phyloP scores from a whole-genome alignment of 1,140 invertebrate genomes.

The Monochamus saltuarius region DNA sequence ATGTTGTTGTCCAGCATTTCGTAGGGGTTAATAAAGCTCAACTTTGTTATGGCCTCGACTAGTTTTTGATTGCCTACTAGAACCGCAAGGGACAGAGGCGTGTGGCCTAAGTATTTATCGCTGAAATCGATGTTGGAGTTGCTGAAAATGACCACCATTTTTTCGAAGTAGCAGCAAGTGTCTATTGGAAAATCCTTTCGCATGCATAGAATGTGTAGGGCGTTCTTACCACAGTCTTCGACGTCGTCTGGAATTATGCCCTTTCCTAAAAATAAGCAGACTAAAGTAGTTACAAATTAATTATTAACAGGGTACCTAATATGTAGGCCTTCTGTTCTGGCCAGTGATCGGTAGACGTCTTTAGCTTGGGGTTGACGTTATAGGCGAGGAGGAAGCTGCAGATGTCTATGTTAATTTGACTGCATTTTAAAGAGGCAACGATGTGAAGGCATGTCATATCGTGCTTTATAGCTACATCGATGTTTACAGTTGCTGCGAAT shows the following conservation, averaged over 20 bases:
- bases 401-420: constrained; percentile 47
- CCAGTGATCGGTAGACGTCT: constrained; percentile 37
- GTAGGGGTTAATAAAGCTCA: constrained; percentile 35
- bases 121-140: constrained; percentile 23
- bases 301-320: constrained; percentile 29
- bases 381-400: constrained; percentile 48
- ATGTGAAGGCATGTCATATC: constrained; percentile 52
- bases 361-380: constrained; percentile 48
- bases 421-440: constrained; percentile 47
- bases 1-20: constrained; percentile 30
- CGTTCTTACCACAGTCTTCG: constrained; percentile 40
- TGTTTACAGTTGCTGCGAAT: constrained; percentile 49
- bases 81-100: constrained; percentile 41
- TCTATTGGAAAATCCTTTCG: constrained; percentile 40
- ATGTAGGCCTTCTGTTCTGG: constrained; percentile 25
- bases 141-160: constrained; percentile 30
- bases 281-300: too few species aligned
- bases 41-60: constrained; percentile 30
- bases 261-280: constrained; percentile 10
- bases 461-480: constrained; percentile 50
- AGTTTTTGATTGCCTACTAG: constrained; percentile 39
- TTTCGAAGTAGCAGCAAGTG: constrained; percentile 15
- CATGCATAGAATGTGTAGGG: constrained; percentile 41
- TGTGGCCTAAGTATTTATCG: constrained; percentile 42
- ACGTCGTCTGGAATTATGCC: constrained; percentile 13